Base-by-base conservation (phyloP, 2,797 vertebrate genomes). In the Parambassis ranga region DNA sequence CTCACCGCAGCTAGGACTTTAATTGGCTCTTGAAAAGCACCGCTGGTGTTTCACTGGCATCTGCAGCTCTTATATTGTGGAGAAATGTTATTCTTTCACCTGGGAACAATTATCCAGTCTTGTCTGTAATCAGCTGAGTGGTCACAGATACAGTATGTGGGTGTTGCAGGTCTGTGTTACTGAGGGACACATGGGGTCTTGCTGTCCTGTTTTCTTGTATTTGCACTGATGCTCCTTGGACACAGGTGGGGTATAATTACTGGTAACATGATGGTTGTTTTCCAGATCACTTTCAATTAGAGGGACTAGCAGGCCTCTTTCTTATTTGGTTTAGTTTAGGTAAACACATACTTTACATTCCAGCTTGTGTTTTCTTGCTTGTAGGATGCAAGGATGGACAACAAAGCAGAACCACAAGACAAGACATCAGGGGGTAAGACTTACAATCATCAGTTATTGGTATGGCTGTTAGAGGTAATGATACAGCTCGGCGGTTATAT, bases 21-120 rank as follows among this genome's bases (percentile, higher is more conserved):
- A 78, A 85, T 75, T 82, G 39, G 31, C 48, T 60, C 59, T 91
- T 85, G 46, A 77, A 90, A 85, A 58, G 39, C 46, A 33, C 78
- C 59, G 71, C 58, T 7, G 60, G 26, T 48, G 57, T 82, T 84
- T 74, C 39, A 55, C 41, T 44, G 48, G 31, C 22, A 55, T 65
- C 33, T 65, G 44, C 20, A 26, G 53, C 27, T 73, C 63, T 57
- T 55, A 15, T 41, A 27, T 20, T 26, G 30, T 61, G 23, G 49
- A 19, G 31, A 57, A 8, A 47, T 75, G 65, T 55, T 69, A 60
- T 75, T 75, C 57, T 76, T 73, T 79, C 74, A 81, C 81, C 70
- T 74, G 82, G 77, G 5, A 83, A 62, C 75, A 35, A 63, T 88
- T 85, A 74, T 69, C 14, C 66, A 52, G 71, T 61, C 55, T 69